Evolutionary conservation across 2,113 vertebrate genomes (phyloP).

Genomic region (Clarias magur): DNA sequence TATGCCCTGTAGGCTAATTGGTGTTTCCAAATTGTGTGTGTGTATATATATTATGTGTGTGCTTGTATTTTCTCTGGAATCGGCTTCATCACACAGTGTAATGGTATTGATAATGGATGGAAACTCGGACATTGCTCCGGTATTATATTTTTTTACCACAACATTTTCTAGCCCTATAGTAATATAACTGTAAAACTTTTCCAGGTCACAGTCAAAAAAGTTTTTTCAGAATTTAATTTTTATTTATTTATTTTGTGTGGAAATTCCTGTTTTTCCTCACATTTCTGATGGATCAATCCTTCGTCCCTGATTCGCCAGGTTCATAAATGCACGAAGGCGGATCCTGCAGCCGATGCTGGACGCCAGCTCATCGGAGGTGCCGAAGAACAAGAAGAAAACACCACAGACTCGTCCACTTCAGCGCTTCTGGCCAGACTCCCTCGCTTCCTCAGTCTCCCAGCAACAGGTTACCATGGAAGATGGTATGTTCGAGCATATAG

Average conservation of each 20-base stretch:
- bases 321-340: slow-evolving; percentile 86
- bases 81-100: too few species aligned
- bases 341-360: slow-evolving; percentile 90
- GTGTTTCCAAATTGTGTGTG: too few species aligned
- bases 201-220: too few species aligned
- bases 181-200: neutral
- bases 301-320: slow-evolving; percentile 67
- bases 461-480: slow-evolving; percentile 80
- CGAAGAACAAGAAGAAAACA: slow-evolving; percentile 87
- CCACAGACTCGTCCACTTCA: slow-evolving; percentile 84
- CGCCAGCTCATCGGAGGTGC: slow-evolving; percentile 83
- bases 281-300: neutral
- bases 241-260: too few species aligned
- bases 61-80: too few species aligned
- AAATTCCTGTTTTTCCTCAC: neutral
- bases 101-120: too few species aligned
- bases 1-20: too few species aligned
- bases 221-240: too few species aligned
- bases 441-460: slow-evolving; percentile 78
- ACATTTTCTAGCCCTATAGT: neutral
- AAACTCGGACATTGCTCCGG: neutral
- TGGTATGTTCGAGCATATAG: slow-evolving; percentile 62
- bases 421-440: slow-evolving; percentile 88
- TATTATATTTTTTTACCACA: neutral
- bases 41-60: too few species aligned